phyloP scores from a whole-genome alignment of 2,888 invertebrate species.

The Thyatira batis region DNA sequence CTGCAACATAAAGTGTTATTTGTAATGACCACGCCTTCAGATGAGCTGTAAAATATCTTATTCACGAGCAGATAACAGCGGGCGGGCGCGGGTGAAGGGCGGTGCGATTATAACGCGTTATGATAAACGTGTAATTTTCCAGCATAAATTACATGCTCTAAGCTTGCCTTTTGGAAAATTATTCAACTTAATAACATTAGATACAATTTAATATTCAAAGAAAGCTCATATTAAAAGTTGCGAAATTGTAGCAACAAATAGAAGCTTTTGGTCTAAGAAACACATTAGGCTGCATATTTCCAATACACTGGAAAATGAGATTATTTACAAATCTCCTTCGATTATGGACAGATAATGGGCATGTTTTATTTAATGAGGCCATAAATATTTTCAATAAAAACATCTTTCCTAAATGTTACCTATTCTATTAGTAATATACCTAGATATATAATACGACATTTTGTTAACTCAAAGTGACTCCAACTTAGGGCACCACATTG shows the following conservation, averaged over 20 bases:
- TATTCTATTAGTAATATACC: too few species aligned
- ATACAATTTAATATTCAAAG: too few species aligned
- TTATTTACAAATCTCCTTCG: too few species aligned
- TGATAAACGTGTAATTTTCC: conserved; percentile 41
- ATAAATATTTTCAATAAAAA: too few species aligned
- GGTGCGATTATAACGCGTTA: conserved; percentile 35
- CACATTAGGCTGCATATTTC: neutral
- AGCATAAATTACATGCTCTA: conserved; percentile 30
- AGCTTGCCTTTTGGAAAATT: neutral
- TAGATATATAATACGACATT: too few species aligned
- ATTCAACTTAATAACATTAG: neutral
- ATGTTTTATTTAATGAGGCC: too few species aligned
- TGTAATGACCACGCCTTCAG: conserved; percentile 16
- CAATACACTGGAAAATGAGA: neutral
- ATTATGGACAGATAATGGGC: too few species aligned
- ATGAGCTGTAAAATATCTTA: conserved; percentile 32
- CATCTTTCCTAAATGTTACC: too few species aligned
- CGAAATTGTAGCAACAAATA: neutral
- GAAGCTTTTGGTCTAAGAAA: neutral
- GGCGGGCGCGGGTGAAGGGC: conserved; percentile 9
- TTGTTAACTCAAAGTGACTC: too few species aligned
- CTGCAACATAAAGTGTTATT: conserved; percentile 18
- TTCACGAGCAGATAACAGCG: conserved; percentile 20
- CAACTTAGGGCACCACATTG: too few species aligned
- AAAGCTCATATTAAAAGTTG: neutral